phyloP scores from a whole-genome alignment of 2,797 vertebrate genomes.

The Hozukius guyotensis region DNA sequence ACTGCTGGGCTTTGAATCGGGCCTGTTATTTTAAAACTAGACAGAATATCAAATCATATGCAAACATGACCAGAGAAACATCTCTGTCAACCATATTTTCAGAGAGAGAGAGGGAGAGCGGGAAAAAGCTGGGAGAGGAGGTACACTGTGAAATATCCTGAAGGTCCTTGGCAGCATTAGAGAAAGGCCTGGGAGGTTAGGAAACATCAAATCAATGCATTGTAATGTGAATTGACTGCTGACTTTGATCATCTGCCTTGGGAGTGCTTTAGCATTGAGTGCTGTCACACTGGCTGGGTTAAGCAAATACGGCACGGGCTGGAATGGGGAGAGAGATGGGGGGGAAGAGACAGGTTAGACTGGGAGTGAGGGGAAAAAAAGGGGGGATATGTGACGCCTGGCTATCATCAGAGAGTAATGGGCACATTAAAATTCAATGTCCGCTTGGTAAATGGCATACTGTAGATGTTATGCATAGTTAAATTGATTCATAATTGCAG shows the following conservation, averaged over 20 bases:
- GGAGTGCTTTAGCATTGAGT: conserved; percentile 86
- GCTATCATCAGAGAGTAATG: conserved; percentile 72
- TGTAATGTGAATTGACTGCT: conserved; percentile 88
- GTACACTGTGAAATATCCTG: conserved; percentile 75
- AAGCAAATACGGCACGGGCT: conserved; percentile 81
- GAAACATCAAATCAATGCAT: conserved; percentile 87
- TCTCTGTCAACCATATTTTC: conserved; percentile 46
- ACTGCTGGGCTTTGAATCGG: conserved; percentile 7
- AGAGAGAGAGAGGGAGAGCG: not conserved
- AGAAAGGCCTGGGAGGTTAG: conserved; percentile 84
- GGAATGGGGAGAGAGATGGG: conserved; percentile 65
- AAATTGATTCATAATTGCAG: conserved; percentile 62
- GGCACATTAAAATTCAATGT: conserved; percentile 73
- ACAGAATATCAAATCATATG: conserved; percentile 34
- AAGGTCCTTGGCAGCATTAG: conserved; percentile 82
- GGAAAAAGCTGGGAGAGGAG: conserved; percentile 49
- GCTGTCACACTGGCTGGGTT: conserved; percentile 84
- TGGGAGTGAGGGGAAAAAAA: conserved; percentile 38
- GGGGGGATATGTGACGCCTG: conserved; percentile 50
- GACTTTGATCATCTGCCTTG: conserved; percentile 87
- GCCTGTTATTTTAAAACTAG: conserved; percentile 22
- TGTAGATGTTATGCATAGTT: conserved; percentile 59
- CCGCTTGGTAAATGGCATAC: conserved; percentile 59
- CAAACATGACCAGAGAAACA: conserved; percentile 42
- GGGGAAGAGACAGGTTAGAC: conserved; percentile 62